Evolutionary conservation across 2,797 vertebrate genomes (phyloP).

Genomic region (Coranthus polyacanthus): DNA sequence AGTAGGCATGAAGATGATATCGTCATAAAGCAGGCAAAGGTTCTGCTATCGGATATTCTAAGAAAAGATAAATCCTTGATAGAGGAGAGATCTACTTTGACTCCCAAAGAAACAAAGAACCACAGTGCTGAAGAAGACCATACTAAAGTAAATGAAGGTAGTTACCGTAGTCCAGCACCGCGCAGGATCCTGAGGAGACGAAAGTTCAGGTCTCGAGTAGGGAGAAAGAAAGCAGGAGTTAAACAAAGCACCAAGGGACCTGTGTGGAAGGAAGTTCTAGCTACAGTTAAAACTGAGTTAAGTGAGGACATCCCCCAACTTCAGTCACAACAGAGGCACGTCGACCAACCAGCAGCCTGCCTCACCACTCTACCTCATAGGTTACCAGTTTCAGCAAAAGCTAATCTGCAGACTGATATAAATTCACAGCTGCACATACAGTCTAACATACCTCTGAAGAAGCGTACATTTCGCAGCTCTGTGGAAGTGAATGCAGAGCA

Average conservation of each 20-base stretch:
- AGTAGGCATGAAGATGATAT: slow-evolving; percentile 61
- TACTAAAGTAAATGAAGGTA: slow-evolving; percentile 43
- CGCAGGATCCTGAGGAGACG: slow-evolving; percentile 32
- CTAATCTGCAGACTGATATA: slow-evolving; percentile 58
- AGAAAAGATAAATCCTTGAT: slow-evolving; percentile 62
- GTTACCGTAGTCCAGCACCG: slow-evolving; percentile 7
- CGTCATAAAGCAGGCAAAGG: slow-evolving; percentile 80
- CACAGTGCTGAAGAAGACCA: slow-evolving; percentile 25
- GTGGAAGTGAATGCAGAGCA: slow-evolving; percentile 75
- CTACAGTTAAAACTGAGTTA: slow-evolving; percentile 5
- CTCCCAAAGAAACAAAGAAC: slow-evolving; percentile 28
- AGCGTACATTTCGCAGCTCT: slow-evolving; percentile 85
- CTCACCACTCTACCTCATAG: slow-evolving; percentile 70
- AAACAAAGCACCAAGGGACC: slow-evolving; percentile 45
- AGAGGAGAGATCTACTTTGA: slow-evolving; percentile 29
- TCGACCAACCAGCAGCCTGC: slow-evolving; percentile 41
- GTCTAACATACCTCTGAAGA: slow-evolving; percentile 88
- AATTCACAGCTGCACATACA: slow-evolving; percentile 76
- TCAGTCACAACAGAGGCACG: slow-evolving; percentile 29
- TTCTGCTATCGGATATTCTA: slow-evolving; percentile 83
- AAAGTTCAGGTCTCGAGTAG: slow-evolving; percentile 47
- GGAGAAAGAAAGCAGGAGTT: slow-evolving; percentile 50
- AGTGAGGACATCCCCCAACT: slow-evolving; percentile 32
- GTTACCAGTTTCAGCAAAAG: slow-evolving; percentile 52
- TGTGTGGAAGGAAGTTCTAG: slow-evolving; percentile 22